Conservation (phyloP, 2,888 invertebrate genomes). For the Patella pellucida region DNA sequence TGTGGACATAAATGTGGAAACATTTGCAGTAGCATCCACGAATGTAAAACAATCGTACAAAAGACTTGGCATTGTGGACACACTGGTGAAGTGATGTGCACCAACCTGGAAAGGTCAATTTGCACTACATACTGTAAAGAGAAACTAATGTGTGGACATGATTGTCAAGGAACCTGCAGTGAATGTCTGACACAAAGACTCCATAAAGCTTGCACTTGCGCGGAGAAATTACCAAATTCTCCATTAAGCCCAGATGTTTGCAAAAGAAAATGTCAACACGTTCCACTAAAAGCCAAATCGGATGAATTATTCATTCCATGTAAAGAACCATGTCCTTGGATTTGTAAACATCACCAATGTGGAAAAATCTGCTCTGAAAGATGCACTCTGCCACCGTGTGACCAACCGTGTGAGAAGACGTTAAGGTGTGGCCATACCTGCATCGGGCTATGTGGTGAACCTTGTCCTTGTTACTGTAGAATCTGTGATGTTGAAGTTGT, state of each 20-base stretch:
- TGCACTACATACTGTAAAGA: conserved; percentile 52
- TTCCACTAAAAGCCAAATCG: conserved; percentile 57
- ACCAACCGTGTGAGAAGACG: conserved; percentile 38
- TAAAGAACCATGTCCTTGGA: conserved; percentile 66
- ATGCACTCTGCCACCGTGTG: conserved; percentile 65
- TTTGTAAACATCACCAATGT: conserved; percentile 69
- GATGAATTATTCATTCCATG: conserved; percentile 63
- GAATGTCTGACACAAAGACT: conserved; percentile 25
- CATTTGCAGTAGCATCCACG: conserved; percentile 31
- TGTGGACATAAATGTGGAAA: conserved; percentile 9
- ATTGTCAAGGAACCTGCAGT: conserved; percentile 74
- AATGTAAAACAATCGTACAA: conserved; percentile 35
- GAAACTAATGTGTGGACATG: conserved; percentile 73
- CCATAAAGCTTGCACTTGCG: conserved; percentile 22
- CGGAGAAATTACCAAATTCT: conserved; percentile 15
- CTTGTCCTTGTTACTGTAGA: conserved; percentile 78
- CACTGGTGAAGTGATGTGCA: conserved; percentile 29
- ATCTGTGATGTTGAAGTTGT: conserved; percentile 72
- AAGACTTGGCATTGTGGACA: conserved; percentile 40
- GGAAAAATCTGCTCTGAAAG: conserved; percentile 68
- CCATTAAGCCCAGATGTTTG: conserved; percentile 34
- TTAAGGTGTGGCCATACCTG: conserved; percentile 64
- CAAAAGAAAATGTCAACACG: conserved; percentile 31
- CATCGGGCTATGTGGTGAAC: conserved; percentile 82
- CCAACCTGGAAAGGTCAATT: conserved; percentile 27